These are phyloP conservation scores for Schlechtendalia chinensis DNA, from an alignment of 1,140 invertebrate species.

Conservation along the genomic window DNA sequence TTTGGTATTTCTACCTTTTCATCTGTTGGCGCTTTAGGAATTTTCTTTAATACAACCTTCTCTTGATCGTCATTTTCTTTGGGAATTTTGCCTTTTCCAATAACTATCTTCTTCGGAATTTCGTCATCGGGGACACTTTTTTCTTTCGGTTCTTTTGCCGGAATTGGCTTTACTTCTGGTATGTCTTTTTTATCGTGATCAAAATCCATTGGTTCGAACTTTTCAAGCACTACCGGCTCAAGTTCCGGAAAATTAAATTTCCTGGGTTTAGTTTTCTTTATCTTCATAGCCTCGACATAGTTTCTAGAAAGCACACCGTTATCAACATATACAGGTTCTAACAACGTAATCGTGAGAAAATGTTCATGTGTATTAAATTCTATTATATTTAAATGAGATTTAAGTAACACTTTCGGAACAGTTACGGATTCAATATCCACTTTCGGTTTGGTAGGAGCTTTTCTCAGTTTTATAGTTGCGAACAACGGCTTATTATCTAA, in stretches of 20 bases:
- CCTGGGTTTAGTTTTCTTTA: slow-evolving; percentile 62
- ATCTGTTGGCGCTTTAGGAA: slow-evolving; percentile 52
- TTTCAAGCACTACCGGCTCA: slow-evolving; percentile 61
- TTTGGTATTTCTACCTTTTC: slow-evolving; percentile 53
- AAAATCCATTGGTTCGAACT: slow-evolving; percentile 56
- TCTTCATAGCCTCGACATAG: slow-evolving; percentile 65
- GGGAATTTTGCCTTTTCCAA: slow-evolving; percentile 54
- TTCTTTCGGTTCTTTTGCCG: neutral
- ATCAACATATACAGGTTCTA: slow-evolving; percentile 56
- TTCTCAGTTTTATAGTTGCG: slow-evolving; percentile 66
- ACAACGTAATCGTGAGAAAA: neutral
- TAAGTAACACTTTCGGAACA: slow-evolving; percentile 66
- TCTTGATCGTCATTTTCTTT: slow-evolving; percentile 52
- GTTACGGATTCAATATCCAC: slow-evolving; percentile 59
- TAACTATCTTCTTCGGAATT: slow-evolving; percentile 51
- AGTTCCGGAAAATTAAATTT: slow-evolving; percentile 51
- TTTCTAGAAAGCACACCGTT: slow-evolving; percentile 69
- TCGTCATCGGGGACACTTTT: slow-evolving; percentile 49
- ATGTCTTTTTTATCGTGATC: slow-evolving; percentile 55
- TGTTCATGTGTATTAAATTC: slow-evolving; percentile 57
- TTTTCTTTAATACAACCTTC: slow-evolving; percentile 53
- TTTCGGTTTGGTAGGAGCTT: slow-evolving; percentile 58
- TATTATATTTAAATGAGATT: slow-evolving; percentile 63
- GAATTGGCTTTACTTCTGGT: slow-evolving; percentile 54
- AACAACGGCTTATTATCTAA: slow-evolving; percentile 60